Base-by-base conservation (phyloP, 2,797 vertebrate genomes). In the Myripristis jacobus region DNA sequence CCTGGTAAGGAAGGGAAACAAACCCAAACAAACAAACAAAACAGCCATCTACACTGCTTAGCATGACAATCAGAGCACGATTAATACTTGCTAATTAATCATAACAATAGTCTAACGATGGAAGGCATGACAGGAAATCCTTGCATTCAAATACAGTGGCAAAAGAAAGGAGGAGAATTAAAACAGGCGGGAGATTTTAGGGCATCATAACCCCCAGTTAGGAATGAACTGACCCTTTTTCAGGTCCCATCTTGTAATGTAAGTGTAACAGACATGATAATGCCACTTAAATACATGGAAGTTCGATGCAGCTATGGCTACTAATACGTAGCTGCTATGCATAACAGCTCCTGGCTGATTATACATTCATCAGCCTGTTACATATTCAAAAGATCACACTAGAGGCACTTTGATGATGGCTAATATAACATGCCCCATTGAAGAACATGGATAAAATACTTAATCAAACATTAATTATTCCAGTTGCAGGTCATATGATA, bases 31-130 rank as follows among this genome's bases (percentile, higher is more conserved):
- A 51, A 9, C 18, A 19, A 25, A 24, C 24, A 29, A 19, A 47
- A 85, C 60, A 62, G 57, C 73, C 82, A 66, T 74, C 77, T 67
- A 52, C 46, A 64, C 81, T 85, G 87, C 34, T 90, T 83, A 87
- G 86, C 83, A 77, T 83, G 86, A 86, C 86, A 90, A 85, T 83
- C 79, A 70, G 75, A 62, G 31, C 24, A 74, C 83, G 83, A 88
- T 91, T 91, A 91, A 87, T 81, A 79, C 75, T 70, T 72, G 72
- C 81, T 88, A 87, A 91, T 91, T 91, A 91, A 91, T 83, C 88
- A 70, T 68, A 51, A 66, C 80, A 77, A 87, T 52, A 57, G 54
- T 67, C 22, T 21, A n/a, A 56, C 70, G 81, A 85, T 86, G 82
- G 86, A 83, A 80, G 77, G 75, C 75, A 56, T 15, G 60, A 0